These are phyloP conservation scores for Asteroscopus sphinx DNA, from an alignment of 2,888 invertebrate genomes.

Conservation along the genomic window DNA sequence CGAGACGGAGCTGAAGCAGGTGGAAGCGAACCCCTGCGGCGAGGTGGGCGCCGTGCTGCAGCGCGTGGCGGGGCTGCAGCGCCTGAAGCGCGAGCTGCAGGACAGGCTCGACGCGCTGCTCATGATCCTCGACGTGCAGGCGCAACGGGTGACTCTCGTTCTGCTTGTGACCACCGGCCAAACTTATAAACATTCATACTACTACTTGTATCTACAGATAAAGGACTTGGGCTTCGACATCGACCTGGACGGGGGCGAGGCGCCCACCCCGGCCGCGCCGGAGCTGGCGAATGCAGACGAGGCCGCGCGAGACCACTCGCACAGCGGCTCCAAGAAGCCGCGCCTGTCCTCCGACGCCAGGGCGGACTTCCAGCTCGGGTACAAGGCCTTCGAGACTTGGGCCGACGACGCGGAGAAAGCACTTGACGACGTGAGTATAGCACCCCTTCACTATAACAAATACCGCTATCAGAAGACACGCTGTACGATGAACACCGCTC, in stretches of 20 bases:
- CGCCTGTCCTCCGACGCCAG: conserved; percentile 61
- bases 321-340: conserved; percentile 73
- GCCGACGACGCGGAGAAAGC: conserved; percentile 76
- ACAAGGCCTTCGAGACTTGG: conserved; percentile 84
- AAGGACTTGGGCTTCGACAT: conserved; percentile 91
- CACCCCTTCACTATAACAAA: no score
- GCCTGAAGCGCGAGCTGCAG: conserved; percentile 68
- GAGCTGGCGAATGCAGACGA: conserved; percentile 1
- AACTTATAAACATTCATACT: not conserved
- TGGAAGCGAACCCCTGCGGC: conserved; percentile 44
- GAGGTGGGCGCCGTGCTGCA: conserved; percentile 75
- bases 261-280: not conserved
- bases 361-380: conserved; percentile 87
- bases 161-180: no score
- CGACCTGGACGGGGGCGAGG: conserved; percentile 64
- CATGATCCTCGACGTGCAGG: conserved; percentile 94
- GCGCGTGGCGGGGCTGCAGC: conserved; percentile 92
- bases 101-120: conserved; percentile 93
- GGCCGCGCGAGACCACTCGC: not conserved
- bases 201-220: conserved; percentile 77
- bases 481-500: no score
- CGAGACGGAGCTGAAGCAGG: conserved; percentile 91
- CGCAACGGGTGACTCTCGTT: no score
- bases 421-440: conserved; percentile 64
- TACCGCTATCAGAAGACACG: no score